Evolutionary conservation across 2,797 vertebrate genomes (phyloP).

Genomic region (Pelochelys cantorii): DNA sequence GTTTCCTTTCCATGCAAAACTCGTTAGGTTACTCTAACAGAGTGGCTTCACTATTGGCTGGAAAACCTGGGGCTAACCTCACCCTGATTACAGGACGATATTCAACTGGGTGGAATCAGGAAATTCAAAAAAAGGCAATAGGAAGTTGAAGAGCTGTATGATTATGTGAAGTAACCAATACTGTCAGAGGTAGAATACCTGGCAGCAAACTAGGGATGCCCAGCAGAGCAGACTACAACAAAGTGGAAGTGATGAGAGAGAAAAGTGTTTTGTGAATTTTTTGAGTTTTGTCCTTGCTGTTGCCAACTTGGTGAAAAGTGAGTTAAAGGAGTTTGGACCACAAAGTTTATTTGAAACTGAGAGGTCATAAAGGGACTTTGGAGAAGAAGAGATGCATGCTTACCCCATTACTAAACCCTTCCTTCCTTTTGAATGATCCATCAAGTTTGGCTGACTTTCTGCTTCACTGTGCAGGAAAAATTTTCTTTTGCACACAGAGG

Average conservation of each 20-base stretch:
- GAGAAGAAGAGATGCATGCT: background rate
- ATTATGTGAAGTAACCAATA: background rate
- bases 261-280: too few species aligned
- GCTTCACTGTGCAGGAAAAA: background rate
- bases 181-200: too few species aligned
- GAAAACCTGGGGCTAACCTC: background rate
- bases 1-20: background rate
- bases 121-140: background rate
- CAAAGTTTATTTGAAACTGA: too few species aligned
- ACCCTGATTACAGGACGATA: background rate
- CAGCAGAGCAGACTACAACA: too few species aligned
- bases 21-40: background rate
- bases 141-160: background rate
- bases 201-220: too few species aligned
- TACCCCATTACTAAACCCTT: background rate
- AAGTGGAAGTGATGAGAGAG: too few species aligned
- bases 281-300: background rate
- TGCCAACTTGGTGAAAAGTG: background rate
- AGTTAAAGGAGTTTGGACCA: background rate
- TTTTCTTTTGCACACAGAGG: background rate
- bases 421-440: background rate
- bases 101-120: background rate
- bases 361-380: too few species aligned
- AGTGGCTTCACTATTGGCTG: background rate
- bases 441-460: background rate